Evolutionary conservation across 2,888 invertebrate genomes (phyloP).

Genomic region (Plebejus melissa): DNA sequence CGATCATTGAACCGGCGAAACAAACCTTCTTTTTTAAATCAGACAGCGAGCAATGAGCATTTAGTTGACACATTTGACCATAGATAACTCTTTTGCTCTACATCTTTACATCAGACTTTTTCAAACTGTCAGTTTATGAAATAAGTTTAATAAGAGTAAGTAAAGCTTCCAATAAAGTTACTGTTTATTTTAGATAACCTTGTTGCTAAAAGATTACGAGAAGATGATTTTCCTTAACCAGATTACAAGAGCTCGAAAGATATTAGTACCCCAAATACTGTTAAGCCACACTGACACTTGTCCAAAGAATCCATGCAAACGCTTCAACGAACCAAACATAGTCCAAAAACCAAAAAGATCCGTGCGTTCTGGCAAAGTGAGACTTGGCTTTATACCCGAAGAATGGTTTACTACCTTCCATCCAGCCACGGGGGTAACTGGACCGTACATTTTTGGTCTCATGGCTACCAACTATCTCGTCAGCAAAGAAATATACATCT

Average conservation of each 20-base stretch:
- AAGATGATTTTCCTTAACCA: constrained; percentile 30
- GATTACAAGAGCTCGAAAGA: not conserved
- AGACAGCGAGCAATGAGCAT: not conserved
- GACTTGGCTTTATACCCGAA: constrained; percentile 72
- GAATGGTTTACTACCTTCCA: constrained; percentile 90
- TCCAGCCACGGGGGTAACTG: constrained; percentile 91
- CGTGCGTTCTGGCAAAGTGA: constrained; percentile 69
- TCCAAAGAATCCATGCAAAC: constrained; percentile 29
- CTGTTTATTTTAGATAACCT: not conserved
- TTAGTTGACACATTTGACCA: not conserved
- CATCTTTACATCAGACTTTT: not conserved
- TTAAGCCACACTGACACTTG: constrained; percentile 36
- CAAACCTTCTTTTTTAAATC: not conserved
- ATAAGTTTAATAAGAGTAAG: not conserved
- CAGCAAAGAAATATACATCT: constrained; percentile 95
- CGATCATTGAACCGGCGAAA: too few species aligned
- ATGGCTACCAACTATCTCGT: constrained; percentile 88
- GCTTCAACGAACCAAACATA: not conserved
- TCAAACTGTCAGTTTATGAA: not conserved
- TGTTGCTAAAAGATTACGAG: constrained; percentile 12
- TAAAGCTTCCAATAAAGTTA: not conserved
- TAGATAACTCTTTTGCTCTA: not conserved
- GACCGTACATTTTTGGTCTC: constrained; percentile 92
- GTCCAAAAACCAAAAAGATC: constrained; percentile 43
- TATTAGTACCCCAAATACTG: constrained; percentile 28